phyloP scores from a whole-genome alignment of 2,888 invertebrate genomes.

The Cryptocephalus primarius region DNA sequence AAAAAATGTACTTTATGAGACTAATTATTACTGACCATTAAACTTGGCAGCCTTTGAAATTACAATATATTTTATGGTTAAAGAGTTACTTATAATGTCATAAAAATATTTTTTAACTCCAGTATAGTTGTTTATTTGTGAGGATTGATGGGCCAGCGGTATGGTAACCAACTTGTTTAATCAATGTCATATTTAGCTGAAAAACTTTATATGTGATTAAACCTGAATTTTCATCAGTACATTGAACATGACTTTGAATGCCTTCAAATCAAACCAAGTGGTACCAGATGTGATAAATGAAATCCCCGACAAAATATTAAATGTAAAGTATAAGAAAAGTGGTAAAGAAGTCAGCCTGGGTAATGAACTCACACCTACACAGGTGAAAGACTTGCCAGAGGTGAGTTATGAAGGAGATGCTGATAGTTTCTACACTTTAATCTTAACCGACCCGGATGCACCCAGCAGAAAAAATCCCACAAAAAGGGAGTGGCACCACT shows the following conservation, averaged over 20 bases:
- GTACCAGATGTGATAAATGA: conserved; percentile 48
- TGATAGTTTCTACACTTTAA: conserved; percentile 51
- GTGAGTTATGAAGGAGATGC: conserved; percentile 53
- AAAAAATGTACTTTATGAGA: too few species aligned
- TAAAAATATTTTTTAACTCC: too few species aligned
- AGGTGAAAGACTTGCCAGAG: conserved; percentile 57
- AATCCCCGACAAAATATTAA: conserved; percentile 42
- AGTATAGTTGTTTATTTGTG: too few species aligned
- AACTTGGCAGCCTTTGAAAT: too few species aligned
- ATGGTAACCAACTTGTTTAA: too few species aligned
- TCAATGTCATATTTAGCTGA: too few species aligned
- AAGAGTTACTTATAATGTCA: too few species aligned
- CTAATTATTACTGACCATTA: too few species aligned
- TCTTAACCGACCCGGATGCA: conserved; percentile 63
- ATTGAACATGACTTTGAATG: conserved; percentile 7
- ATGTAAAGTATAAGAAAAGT: conserved; percentile 40
- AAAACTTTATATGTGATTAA: too few species aligned
- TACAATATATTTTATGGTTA: too few species aligned
- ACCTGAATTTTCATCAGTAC: too few species aligned
- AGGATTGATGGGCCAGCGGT: too few species aligned
- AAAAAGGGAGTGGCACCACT: conserved; percentile 65
- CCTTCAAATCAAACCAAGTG: conserved; percentile 15
- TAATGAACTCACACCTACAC: conserved; percentile 58
- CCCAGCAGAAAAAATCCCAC: conserved; percentile 59
- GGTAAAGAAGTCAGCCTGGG: conserved; percentile 46